These are phyloP conservation scores for Nematostella vectensis DNA, from an alignment of 92 coral and sea anemone species.

Conservation along the genomic window DNA sequence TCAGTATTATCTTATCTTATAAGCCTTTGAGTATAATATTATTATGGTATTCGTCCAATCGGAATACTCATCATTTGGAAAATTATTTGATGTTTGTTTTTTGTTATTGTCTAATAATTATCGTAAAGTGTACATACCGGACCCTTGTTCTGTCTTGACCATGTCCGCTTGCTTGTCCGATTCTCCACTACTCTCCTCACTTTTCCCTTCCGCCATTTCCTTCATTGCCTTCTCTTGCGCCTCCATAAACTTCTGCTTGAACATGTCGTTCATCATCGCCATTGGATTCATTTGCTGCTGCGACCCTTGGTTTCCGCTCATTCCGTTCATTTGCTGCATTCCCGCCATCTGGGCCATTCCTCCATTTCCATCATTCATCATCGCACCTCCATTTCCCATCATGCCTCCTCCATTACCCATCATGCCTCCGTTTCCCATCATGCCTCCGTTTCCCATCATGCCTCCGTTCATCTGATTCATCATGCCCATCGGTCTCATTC, in stretches of 20 bases:
- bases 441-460: conserved; percentile 9
- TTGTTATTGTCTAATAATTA: no score
- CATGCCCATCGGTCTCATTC: conserved; percentile 7
- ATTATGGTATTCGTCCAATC: no score
- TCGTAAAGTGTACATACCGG: no score
- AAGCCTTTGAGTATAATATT: no score
- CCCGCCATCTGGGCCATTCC: conserved; percentile 2
- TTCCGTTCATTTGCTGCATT: not conserved
- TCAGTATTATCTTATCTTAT: no score
- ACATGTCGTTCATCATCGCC: not conserved
- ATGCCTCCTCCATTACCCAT: not conserved
- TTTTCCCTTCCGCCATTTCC: not conserved
- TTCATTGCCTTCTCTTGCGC: not conserved
- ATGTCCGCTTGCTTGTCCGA: no score
- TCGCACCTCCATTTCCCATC: conserved; percentile 2
- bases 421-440: conserved; percentile 18
- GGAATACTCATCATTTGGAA: no score
- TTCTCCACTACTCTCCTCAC: not conserved
- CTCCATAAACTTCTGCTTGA: not conserved
- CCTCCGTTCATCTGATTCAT: no score
- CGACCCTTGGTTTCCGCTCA: not conserved
- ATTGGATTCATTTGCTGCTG: not conserved
- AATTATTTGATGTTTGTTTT: no score
- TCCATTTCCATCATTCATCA: not conserved
- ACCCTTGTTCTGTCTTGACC: no score